Percentiles rank a stretch among this genome's conserved stretches.
phyloP scores from a whole-genome alignment of 2,113 vertebrate species.

The Psophia crepitans region DNA sequence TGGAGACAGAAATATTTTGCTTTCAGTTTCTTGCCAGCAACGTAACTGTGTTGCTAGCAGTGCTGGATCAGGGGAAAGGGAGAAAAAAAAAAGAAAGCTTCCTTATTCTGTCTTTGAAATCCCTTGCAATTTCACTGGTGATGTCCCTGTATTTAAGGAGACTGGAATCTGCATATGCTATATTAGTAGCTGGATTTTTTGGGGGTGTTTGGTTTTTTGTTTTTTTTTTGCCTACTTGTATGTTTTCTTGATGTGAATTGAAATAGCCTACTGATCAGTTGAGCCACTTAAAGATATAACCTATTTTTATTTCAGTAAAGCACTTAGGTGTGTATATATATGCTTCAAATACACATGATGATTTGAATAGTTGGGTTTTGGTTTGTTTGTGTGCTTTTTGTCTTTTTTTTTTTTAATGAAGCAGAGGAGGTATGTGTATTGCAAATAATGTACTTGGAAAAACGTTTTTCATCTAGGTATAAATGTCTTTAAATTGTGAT shows the following conservation, averaged over 20 bases:
- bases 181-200: neutral
- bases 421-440: neutral
- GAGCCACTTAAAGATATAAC: neutral
- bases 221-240: neutral
- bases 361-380: neutral
- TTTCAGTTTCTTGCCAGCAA: neutral
- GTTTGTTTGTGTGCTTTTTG: neutral
- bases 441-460: neutral
- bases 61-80: neutral
- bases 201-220: neutral
- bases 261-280: neutral
- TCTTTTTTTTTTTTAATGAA: neutral
- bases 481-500: neutral
- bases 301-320: neutral
- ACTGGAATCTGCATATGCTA: neutral
- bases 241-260: neutral
- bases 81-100: neutral
- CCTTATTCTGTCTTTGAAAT: neutral
- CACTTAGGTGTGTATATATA: neutral
- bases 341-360: neutral
- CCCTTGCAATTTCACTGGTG: neutral
- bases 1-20: neutral
- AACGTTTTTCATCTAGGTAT: neutral
- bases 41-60: neutral
- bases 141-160: neutral